These are phyloP conservation scores for Spheniscus mendiculus DNA, from an alignment of 2,113 vertebrate species.

Conservation along the genomic window DNA sequence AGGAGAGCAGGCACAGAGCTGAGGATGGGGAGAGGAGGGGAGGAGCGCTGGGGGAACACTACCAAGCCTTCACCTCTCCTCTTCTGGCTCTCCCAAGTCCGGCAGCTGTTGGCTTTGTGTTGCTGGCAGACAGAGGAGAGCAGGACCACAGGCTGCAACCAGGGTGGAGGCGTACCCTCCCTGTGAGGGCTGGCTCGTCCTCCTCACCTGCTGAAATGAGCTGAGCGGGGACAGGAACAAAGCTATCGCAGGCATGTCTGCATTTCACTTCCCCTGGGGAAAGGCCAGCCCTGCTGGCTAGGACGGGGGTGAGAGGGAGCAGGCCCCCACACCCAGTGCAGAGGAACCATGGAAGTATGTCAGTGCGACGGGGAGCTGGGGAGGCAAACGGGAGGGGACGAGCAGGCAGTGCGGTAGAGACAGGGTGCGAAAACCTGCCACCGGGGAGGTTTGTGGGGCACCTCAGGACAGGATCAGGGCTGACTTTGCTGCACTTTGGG, in stretches of 20 bases:
- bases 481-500: background rate
- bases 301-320: no score
- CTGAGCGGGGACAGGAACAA: background rate
- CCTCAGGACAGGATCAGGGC: background rate
- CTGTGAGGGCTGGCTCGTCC: background rate
- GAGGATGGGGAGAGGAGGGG: background rate
- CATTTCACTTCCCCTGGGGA: background rate
- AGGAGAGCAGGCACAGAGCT: background rate
- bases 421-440: background rate
- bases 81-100: background rate
- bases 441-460: background rate
- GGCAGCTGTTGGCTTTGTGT: background rate
- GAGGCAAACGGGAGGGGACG: accelerated
- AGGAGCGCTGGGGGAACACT: background rate
- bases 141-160: background rate
- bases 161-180: background rate
- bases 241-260: background rate
- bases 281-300: background rate
- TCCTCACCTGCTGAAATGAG: background rate
- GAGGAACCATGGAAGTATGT: accelerated
- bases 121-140: background rate
- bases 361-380: background rate
- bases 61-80: background rate
- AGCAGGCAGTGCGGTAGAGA: background rate
- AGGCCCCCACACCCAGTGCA: background rate